Conservation (phyloP, 2,888 invertebrate genomes). For the Eremobia ochroleuca region DNA sequence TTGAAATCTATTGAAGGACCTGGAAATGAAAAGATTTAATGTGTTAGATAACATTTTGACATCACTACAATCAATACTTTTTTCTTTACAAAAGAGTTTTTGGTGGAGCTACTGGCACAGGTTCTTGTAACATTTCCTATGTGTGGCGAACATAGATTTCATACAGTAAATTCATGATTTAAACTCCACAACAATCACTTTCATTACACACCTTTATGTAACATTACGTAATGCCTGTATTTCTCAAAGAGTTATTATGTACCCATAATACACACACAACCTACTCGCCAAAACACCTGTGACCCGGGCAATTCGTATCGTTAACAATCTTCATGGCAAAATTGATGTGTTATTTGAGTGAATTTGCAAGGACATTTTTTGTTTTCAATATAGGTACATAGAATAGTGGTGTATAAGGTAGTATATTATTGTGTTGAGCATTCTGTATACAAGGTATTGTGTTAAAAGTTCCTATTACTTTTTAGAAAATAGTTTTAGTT, state of each 20-base stretch:
- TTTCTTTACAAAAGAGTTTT: neutral
- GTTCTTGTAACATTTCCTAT: neutral
- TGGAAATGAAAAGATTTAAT: slow-evolving; percentile 73
- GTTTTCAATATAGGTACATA: too few relatives aligned
- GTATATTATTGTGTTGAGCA: too few relatives aligned
- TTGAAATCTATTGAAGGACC: slow-evolving; percentile 97
- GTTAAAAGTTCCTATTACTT: too few relatives aligned
- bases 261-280: neutral
- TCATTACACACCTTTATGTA: neutral
- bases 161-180: neutral
- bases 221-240: neutral
- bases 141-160: neutral
- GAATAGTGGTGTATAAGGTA: too few relatives aligned
- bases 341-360: too few relatives aligned
- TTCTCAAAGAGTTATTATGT: neutral
- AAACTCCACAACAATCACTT: neutral
- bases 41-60: neutral
- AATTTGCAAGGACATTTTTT: too few relatives aligned
- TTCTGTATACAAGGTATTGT: too few relatives aligned
- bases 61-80: too few relatives aligned
- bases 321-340: too few relatives aligned
- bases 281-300: too few relatives aligned
- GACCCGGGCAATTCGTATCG: too few relatives aligned
- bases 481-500: too few relatives aligned
- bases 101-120: neutral